Conservation (phyloP, 2,888 invertebrate species). For the Lepetodrilus schrolli region DNA sequence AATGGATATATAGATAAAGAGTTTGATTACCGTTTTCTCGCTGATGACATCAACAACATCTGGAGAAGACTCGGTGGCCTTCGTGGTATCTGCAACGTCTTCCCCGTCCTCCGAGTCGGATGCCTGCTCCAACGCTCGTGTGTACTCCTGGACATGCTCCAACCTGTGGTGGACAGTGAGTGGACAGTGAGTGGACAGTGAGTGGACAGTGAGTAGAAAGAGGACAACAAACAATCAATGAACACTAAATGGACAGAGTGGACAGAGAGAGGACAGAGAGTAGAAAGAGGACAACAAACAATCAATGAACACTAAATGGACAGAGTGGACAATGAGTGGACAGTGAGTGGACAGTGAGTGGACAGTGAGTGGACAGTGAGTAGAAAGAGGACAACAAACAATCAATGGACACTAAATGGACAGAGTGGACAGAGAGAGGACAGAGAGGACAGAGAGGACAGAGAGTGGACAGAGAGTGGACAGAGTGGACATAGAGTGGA, state of each 20-base stretch:
- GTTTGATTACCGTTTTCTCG: constrained; percentile 34
- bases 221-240: background rate
- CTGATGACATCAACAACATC: constrained; percentile 41
- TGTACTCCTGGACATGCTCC: constrained; percentile 70
- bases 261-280: no score
- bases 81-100: constrained; percentile 37
- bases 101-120: constrained; percentile 61
- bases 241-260: background rate
- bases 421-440: background rate
- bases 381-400: background rate
- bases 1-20: no score
- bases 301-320: no score
- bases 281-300: no score
- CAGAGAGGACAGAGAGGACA: no score
- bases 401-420: background rate
- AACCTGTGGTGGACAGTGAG: constrained; percentile 46
- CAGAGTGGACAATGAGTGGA: no score
- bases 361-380: no score
- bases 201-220: background rate
- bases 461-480: no score
- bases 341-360: no score
- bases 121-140: constrained; percentile 59
- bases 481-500: no score
- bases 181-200: background rate
- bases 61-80: constrained; percentile 34